These are phyloP conservation scores for Eupsilia transversa DNA, from an alignment of 2,888 invertebrate genomes.

Conservation along the genomic window DNA sequence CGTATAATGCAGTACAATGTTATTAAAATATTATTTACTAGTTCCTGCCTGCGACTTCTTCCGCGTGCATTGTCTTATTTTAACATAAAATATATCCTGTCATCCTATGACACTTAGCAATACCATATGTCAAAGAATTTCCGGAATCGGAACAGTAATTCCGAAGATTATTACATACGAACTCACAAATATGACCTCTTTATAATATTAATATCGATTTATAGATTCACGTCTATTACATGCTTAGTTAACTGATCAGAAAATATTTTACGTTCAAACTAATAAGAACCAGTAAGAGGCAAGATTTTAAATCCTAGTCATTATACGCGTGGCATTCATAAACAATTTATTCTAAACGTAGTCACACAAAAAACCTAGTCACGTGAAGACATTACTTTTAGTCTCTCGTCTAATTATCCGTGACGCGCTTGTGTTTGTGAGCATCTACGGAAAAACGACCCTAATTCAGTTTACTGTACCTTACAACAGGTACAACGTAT, in stretches of 20 bases:
- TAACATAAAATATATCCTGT: no score
- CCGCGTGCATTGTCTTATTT: no score
- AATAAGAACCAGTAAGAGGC: not conserved
- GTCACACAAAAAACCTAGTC: constrained; percentile 28
- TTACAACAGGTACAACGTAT: not conserved
- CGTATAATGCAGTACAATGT: not conserved
- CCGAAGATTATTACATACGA: no score
- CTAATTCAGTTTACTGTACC: constrained; percentile 13
- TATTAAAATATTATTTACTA: not conserved
- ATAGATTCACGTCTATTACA: not conserved
- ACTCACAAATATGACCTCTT: no score
- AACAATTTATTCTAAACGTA: constrained; percentile 16
- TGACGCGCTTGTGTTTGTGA: constrained; percentile 37
- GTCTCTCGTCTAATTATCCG: constrained; percentile 34
- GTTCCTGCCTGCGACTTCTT: no score
- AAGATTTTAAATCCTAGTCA: not conserved
- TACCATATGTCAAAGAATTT: no score
- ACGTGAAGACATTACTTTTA: constrained; percentile 35
- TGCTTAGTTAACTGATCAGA: not conserved
- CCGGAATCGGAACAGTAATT: no score
- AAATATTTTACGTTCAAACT: not conserved
- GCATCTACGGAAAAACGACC: constrained; percentile 20
- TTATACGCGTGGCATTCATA: constrained; percentile 5
- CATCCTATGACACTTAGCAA: no score
- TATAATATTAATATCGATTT: no score